These are phyloP conservation scores for Lacerta agilis DNA, from an alignment of 2,797 vertebrate genomes.

Conservation along the genomic window DNA sequence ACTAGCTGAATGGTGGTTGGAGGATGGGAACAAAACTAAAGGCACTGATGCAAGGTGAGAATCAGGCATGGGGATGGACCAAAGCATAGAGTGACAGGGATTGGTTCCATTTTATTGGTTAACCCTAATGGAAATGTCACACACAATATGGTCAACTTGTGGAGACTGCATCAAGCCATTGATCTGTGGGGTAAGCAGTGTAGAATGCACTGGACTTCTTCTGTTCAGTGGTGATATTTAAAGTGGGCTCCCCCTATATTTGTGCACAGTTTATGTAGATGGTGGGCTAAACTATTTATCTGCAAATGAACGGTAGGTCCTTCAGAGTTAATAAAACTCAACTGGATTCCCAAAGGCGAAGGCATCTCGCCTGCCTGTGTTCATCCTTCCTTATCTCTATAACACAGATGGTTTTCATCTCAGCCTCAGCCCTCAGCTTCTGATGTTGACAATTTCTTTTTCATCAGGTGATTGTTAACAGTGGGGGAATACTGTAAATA, in stretches of 20 bases:
- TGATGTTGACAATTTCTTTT: slow-evolving; percentile 20
- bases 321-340: slow-evolving; percentile 1
- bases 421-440: neutral
- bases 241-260: neutral
- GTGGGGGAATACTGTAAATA: neutral
- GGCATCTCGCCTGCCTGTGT: slow-evolving; percentile 27
- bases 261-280: neutral
- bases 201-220: neutral
- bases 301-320: neutral
- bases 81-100: no score
- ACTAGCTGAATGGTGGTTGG: neutral
- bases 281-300: slow-evolving; percentile 28
- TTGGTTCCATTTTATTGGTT: neutral
- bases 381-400: slow-evolving; percentile 34
- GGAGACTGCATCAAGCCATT: neutral
- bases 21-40: neutral
- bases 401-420: slow-evolving; percentile 17
- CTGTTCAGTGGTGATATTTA: neutral
- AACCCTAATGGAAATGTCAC: neutral
- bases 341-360: neutral
- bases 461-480: neutral
- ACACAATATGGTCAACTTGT: neutral
- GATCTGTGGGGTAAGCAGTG: neutral
- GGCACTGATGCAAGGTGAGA: neutral
- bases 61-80: neutral